A percentile compares a stretch with the other conserved stretches of the same genome.
Conservation (phyloP, 2,797 vertebrate genomes). For the Gorsachius magnificus region DNA sequence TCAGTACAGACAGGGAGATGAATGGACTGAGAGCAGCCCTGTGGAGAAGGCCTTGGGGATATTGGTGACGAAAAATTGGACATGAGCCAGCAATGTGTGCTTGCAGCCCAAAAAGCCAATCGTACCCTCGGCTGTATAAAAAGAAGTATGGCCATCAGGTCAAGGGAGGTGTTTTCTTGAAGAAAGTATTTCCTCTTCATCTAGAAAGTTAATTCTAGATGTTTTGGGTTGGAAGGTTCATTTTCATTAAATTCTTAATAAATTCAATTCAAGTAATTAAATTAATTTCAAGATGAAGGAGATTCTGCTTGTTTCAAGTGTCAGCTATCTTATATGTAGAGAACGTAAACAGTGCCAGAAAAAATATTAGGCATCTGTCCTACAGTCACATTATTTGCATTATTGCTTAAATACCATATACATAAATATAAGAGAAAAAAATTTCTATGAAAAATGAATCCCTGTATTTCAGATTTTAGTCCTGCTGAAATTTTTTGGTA, state of each 20-base stretch:
- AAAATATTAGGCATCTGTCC: neutral
- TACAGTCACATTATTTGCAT: neutral
- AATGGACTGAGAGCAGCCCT: neutral
- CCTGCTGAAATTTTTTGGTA: neutral
- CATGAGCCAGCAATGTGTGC: accelerated
- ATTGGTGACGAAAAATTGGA: neutral
- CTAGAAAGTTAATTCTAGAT: neutral
- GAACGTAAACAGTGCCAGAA: neutral
- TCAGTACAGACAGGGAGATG: accelerated
- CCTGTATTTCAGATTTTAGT: neutral
- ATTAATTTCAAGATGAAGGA: neutral
- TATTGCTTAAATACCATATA: neutral
- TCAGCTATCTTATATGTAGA: accelerated
- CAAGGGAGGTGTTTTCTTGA: neutral
- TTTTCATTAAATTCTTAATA: neutral
- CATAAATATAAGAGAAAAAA: neutral
- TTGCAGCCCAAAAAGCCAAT: neutral
- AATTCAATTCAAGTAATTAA: no score
- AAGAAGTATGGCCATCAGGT: neutral
- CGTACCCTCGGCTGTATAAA: accelerated
- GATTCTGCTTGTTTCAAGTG: neutral
- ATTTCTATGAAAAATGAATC: neutral
- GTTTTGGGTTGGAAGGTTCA: neutral
- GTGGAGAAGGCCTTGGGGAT: neutral
- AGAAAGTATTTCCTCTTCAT: neutral